Base-by-base conservation (phyloP, 2,888 invertebrate genomes). In the Leptarthrus brevirostris region DNA sequence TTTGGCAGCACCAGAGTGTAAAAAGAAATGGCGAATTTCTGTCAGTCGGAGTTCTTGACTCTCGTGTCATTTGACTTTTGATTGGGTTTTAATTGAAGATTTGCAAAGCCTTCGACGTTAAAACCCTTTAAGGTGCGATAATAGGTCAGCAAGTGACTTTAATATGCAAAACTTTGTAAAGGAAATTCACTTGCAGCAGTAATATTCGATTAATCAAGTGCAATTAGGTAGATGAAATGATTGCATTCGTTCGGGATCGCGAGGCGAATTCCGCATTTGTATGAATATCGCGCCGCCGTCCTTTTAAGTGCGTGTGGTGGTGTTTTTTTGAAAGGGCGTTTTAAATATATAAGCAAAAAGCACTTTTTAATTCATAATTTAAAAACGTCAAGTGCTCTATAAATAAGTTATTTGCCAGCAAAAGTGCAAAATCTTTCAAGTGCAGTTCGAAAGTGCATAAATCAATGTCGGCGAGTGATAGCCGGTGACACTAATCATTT, bases 21-120 rank as follows among this genome's bases (percentile, higher is more conserved):
- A 58, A 61, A 22, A 66, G 72, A 74, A 74, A 74, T 76, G 76
- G 76, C 74, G 74, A 74, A 72, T 76, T 71, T 73, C 73, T 76
- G 74, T 74, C 74, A 74, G 70, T 70, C 74, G 70, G 64, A 69
- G 69, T 52, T 49, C 69, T 69, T 49, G 52, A 69, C 52, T 69
- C 69, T 69, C 52, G 66, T 69, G 44, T 74, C 66, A 54, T 44
- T 69, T 66, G 73, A 64, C 64, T 64, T 73, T 64, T 73, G 44
- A 73, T 52, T 69, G 36, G 52, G 52, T 49, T 52, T 69, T 69
- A 69, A 69, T 69, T 52, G 49, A 52, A 64, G 26, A 69, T 69
- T 34, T 69, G 30, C 52, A 52, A 69, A 52, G 18, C 10, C 34
- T 52, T 18, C 26, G 30, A 18, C 26, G 10, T 69, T 52, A 69